Percentiles rank a stretch among this genome's conserved stretches.
These are phyloP conservation scores for Xiphias gladius DNA, from an alignment of 2,113 vertebrate genomes.

Conservation along the genomic window DNA sequence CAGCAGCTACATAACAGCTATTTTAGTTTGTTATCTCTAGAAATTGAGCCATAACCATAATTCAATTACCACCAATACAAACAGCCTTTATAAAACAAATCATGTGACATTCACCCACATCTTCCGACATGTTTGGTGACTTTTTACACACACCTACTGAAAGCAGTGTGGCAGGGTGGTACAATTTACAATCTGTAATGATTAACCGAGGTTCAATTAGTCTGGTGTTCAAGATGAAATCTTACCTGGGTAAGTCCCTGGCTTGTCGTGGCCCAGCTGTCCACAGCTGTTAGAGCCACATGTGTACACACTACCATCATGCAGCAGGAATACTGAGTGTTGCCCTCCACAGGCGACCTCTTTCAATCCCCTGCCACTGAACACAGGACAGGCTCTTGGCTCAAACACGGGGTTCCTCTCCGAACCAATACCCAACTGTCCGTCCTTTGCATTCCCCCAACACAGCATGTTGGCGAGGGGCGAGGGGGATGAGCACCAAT, in stretches of 20 bases:
- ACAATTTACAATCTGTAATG: not conserved
- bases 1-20: not conserved
- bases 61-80: not conserved
- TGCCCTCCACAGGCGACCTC: constrained; percentile 92
- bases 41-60: not conserved
- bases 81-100: not conserved
- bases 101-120: not conserved
- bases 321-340: constrained; percentile 93
- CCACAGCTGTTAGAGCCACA: constrained; percentile 94
- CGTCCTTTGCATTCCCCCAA: constrained; percentile 94
- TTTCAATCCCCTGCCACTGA: constrained; percentile 87
- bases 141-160: constrained; percentile 9
- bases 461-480: constrained; percentile 89
- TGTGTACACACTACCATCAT: constrained; percentile 93
- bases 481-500: constrained; percentile 49
- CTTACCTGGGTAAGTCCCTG: constrained; percentile 90
- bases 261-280: constrained; percentile 92
- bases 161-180: not conserved
- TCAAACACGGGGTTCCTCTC: constrained; percentile 86
- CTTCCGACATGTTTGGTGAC: not conserved
- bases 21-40: not conserved
- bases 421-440: constrained; percentile 89
- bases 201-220: not conserved
- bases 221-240: not conserved
- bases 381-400: constrained; percentile 87